A percentile compares a stretch with the other conserved stretches of the same genome.
phyloP scores from a whole-genome alignment of 1,140 invertebrate species.

The Drosophila kikkawai region DNA sequence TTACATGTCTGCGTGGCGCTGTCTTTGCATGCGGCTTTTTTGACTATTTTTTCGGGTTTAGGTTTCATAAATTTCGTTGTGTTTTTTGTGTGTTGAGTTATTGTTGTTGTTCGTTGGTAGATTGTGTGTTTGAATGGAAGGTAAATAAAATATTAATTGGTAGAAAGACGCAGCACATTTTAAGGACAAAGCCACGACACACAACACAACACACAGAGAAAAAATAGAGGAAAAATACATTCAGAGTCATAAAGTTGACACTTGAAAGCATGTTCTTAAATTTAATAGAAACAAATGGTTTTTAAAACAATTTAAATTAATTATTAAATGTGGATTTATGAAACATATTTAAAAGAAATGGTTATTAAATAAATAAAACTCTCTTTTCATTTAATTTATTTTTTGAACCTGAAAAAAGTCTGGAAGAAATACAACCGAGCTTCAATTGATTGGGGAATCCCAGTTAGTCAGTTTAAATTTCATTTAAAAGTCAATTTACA shows the following conservation, averaged over 20 bases:
- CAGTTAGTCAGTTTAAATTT: neutral
- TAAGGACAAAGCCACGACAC: slow-evolving; percentile 28
- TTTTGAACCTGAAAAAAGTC: neutral
- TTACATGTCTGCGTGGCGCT: slow-evolving; percentile 79
- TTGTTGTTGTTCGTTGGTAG: slow-evolving; percentile 23
- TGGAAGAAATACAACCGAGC: neutral
- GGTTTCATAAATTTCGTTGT: neutral
- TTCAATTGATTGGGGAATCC: neutral
- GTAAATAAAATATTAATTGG: slow-evolving; percentile 45
- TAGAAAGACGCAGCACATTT: slow-evolving; percentile 41
- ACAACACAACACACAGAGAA: slow-evolving; percentile 13
- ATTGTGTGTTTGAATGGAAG: slow-evolving; percentile 29
- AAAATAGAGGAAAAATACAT: slow-evolving; percentile 3
- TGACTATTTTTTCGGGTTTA: slow-evolving; percentile 37
- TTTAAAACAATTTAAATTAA: neutral
- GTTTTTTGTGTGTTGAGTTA: slow-evolving; percentile 21
- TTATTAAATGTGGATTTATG: neutral
- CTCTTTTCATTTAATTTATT: neutral
- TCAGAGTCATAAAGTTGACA: neutral
- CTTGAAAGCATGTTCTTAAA: neutral
- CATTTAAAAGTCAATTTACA: neutral
- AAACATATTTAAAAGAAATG: no score
- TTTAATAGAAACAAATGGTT: neutral
- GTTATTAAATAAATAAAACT: neutral
- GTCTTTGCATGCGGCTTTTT: slow-evolving; percentile 79